Conservation (phyloP, 2,888 invertebrate genomes). For the Protodeltote pygarga region DNA sequence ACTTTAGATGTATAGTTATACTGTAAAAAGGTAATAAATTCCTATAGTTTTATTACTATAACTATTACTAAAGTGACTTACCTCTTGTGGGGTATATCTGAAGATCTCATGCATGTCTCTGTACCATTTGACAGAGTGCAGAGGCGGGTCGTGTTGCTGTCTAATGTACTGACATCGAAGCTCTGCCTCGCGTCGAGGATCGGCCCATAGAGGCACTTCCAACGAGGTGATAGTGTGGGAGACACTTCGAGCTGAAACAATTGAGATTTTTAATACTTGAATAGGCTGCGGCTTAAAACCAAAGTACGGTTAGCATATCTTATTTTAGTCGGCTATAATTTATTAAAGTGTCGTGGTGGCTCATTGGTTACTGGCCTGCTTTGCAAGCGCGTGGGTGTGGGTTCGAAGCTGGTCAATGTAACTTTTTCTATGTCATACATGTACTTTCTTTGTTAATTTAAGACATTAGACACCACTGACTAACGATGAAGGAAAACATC, state of each 20-base stretch:
- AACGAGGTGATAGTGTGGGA: conserved; percentile 77
- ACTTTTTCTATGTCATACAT: too few species aligned
- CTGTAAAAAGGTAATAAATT: too few species aligned
- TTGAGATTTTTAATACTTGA: not conserved
- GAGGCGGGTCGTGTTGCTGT: conserved; percentile 81
- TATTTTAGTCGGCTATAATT: too few species aligned
- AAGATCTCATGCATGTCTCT: conserved; percentile 85
- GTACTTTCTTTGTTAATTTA: too few species aligned
- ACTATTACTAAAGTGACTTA: conserved; percentile 47
- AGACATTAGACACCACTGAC: not conserved
- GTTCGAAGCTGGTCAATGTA: too few species aligned
- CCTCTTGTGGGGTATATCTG: conserved; percentile 79
- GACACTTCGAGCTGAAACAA: conserved; percentile 69
- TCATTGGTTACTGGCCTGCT: too few species aligned
- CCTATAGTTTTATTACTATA: too few species aligned
- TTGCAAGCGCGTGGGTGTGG: too few species aligned
- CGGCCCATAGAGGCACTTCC: conserved; percentile 77
- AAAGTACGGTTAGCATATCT: too few species aligned
- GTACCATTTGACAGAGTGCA: conserved; percentile 93
- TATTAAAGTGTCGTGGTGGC: too few species aligned
- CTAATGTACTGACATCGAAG: conserved; percentile 72
- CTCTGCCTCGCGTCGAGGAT: conserved; percentile 73
- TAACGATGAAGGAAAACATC: not conserved
- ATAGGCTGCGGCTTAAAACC: too few species aligned
- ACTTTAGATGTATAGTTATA: too few species aligned